Evolutionary conservation across 2,888 invertebrate species (phyloP).

Genomic region (Drepana falcataria): DNA sequence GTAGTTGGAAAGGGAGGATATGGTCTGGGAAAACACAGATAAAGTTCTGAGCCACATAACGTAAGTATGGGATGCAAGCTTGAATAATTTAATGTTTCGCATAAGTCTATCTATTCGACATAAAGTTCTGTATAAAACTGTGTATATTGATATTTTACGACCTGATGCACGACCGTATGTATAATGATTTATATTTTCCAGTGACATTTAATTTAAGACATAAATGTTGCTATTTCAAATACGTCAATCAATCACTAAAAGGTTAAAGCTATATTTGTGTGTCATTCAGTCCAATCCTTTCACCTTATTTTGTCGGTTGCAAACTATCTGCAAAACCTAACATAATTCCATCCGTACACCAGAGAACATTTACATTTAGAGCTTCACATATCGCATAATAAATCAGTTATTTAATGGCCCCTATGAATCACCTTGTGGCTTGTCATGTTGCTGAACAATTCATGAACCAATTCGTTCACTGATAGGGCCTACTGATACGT

Average conservation of each 20-base stretch:
- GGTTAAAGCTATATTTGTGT: background rate
- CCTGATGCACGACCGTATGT: background rate
- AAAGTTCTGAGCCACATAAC: too few relatives aligned
- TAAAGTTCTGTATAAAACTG: too few relatives aligned
- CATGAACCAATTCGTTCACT: background rate
- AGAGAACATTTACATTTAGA: background rate
- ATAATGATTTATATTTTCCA: background rate
- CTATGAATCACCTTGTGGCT: background rate
- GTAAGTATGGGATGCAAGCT: background rate
- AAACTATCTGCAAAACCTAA: background rate
- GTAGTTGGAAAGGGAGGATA: too few relatives aligned
- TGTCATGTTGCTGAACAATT: constrained; percentile 1
- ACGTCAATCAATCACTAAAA: background rate
- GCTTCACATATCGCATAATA: background rate
- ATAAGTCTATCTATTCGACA: too few relatives aligned
- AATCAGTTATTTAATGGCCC: background rate
- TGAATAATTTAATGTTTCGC: background rate
- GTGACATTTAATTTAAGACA: background rate
- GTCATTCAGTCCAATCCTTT: background rate
- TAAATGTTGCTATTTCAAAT: background rate
- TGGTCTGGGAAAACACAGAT: too few relatives aligned
- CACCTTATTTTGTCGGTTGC: background rate
- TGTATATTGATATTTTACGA: too few relatives aligned
- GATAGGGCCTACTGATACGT: constrained; percentile 1
- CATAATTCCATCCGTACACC: background rate